phyloP scores from a whole-genome alignment of 2,888 invertebrate genomes.

The Hofmannophila pseudospretella region DNA sequence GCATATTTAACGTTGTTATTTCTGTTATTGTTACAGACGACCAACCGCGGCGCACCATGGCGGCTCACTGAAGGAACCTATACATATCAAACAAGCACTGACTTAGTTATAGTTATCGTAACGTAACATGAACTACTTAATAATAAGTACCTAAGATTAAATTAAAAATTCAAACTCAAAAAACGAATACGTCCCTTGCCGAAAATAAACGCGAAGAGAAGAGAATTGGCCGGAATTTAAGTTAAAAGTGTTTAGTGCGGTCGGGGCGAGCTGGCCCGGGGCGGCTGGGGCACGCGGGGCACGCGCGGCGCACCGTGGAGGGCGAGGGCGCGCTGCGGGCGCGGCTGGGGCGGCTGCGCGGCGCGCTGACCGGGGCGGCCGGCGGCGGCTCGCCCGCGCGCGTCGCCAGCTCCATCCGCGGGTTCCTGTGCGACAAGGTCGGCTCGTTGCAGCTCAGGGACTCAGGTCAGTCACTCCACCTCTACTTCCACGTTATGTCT shows the following conservation, averaged over 20 bases:
- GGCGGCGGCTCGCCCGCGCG: slow-evolving; percentile 83
- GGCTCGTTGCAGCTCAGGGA: slow-evolving; percentile 83
- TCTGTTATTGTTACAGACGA: slow-evolving; percentile 52
- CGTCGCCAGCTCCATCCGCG: slow-evolving; percentile 85
- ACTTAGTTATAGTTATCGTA: slow-evolving; percentile 19
- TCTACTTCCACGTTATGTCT: no score
- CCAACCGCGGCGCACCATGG: slow-evolving; percentile 53
- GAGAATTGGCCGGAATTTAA: no score
- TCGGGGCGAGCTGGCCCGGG: no score
- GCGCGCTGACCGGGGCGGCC: slow-evolving; percentile 83
- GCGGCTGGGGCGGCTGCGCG: slow-evolving; percentile 81
- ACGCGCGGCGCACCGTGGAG: slow-evolving; percentile 3
- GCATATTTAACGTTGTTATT: no score
- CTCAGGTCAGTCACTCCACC: slow-evolving; percentile 78
- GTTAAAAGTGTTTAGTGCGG: no score
- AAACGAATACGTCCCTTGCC: no score
- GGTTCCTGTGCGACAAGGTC: slow-evolving; percentile 83
- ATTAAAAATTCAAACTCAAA: no score
- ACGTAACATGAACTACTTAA: not conserved
- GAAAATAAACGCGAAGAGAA: no score
- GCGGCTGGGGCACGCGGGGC: not conserved
- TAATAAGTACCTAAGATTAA: no score
- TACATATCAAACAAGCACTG: slow-evolving; percentile 75
- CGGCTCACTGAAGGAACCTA: slow-evolving; percentile 37
- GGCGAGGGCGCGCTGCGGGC: slow-evolving; percentile 71